phyloP scores from a whole-genome alignment of 2,888 invertebrate species.

The Tenthredo mesomela region DNA sequence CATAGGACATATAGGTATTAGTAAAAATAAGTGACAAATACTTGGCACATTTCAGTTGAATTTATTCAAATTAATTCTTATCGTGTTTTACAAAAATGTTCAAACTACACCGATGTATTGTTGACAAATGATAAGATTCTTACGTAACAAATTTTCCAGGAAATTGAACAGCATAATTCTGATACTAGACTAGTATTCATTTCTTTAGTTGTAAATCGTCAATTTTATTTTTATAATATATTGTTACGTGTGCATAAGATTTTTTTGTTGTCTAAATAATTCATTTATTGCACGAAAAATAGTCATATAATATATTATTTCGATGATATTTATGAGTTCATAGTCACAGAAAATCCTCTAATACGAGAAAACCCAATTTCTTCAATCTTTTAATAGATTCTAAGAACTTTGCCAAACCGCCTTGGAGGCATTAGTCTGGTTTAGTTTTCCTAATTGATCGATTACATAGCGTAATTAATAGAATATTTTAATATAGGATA shows the following conservation, averaged over 20 bases:
- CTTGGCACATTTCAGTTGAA: no score
- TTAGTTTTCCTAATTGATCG: slow-evolving; percentile 19
- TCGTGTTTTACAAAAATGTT: neutral
- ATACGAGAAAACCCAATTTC: neutral
- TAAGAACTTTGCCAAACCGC: neutral
- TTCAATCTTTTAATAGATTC: neutral
- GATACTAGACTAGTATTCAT: neutral
- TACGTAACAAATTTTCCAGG: neutral
- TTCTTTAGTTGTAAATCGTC: neutral
- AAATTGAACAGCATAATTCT: neutral
- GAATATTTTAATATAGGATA: neutral
- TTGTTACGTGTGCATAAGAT: neutral
- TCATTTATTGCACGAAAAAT: neutral
- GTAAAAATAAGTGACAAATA: neutral
- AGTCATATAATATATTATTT: neutral
- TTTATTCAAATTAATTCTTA: neutral
- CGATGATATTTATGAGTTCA: neutral
- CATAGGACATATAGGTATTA: no score
- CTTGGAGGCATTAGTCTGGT: neutral
- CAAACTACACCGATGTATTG: neutral
- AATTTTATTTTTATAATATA: neutral
- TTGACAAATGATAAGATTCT: slow-evolving; percentile 1
- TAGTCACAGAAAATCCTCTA: neutral
- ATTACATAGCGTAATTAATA: neutral
- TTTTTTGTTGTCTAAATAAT: neutral